Evolutionary conservation across 2,888 invertebrate genomes (phyloP).

Genomic region (Boloria euphrosyne): DNA sequence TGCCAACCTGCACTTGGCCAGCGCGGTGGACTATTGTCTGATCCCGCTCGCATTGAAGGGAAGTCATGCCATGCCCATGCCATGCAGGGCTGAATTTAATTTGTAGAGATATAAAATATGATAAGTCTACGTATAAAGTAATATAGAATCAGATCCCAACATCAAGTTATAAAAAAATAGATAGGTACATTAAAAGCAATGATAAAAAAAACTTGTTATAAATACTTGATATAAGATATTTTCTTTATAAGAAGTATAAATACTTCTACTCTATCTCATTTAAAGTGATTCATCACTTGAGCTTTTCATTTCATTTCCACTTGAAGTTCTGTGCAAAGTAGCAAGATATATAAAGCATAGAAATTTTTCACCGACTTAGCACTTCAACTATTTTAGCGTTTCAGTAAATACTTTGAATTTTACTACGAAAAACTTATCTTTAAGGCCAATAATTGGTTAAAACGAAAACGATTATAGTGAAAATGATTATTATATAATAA

Average conservation of each 20-base stretch:
- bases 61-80: too few species aligned
- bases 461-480: too few species aligned
- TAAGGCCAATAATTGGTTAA: background rate
- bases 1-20: too few species aligned
- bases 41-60: too few species aligned
- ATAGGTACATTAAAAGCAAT: too few species aligned
- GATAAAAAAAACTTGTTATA: background rate
- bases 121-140: too few species aligned
- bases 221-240: background rate
- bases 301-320: slow-evolving; percentile 41
- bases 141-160: too few species aligned
- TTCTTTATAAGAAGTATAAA: slow-evolving; percentile 1
- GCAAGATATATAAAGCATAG: slow-evolving; percentile 25
- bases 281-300: slow-evolving; percentile 39
- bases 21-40: too few species aligned
- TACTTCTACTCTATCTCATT: slow-evolving; percentile 29
- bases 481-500: too few species aligned
- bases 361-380: slow-evolving; percentile 25
- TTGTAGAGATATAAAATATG: too few species aligned
- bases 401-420: slow-evolving; percentile 17
- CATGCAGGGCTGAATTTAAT: too few species aligned
- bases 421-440: background rate
- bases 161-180: too few species aligned
- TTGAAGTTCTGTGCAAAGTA: slow-evolving; percentile 32
- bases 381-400: slow-evolving; percentile 20